phyloP scores from a whole-genome alignment of 2,797 vertebrate genomes.

The Hephaestus fuliginosus region DNA sequence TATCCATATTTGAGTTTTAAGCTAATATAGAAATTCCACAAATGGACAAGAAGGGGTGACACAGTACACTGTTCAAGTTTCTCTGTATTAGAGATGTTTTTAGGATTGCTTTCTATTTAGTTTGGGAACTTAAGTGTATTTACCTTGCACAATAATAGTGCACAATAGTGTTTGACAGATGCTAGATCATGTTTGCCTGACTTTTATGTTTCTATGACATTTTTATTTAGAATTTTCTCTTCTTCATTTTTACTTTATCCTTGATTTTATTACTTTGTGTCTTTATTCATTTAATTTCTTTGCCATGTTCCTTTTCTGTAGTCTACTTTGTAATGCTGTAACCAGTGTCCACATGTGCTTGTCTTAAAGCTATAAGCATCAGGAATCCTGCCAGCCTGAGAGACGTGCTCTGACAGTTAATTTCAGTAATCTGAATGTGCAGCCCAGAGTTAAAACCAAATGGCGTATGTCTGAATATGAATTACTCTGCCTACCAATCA shows the following conservation, averaged over 20 bases:
- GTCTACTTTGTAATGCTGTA: not conserved
- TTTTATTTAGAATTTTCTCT: not conserved
- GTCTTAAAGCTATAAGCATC: not conserved
- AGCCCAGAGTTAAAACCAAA: slow-evolving; percentile 3
- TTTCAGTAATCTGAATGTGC: slow-evolving; percentile 26
- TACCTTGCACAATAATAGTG: too few species aligned
- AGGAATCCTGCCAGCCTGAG: slow-evolving; percentile 14
- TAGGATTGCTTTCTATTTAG: not conserved
- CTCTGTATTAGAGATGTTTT: not conserved
- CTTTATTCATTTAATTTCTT: not conserved
- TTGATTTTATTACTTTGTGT: not conserved
- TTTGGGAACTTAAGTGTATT: not conserved
- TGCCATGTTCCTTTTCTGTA: not conserved
- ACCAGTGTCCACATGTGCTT: not conserved
- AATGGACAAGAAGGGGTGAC: not conserved
- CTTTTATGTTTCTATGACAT: too few species aligned
- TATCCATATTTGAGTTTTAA: too few species aligned
- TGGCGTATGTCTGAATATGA: not conserved
- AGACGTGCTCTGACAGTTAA: slow-evolving; percentile 23
- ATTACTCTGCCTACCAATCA: slow-evolving; percentile 3
- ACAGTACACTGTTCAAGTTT: not conserved
- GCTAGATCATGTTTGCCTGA: not conserved
- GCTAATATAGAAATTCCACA: not conserved
- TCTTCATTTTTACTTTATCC: not conserved
- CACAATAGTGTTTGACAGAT: not conserved